phyloP scores from a whole-genome alignment of 2,113 vertebrate genomes.

The Mastomys natalensis region DNA sequence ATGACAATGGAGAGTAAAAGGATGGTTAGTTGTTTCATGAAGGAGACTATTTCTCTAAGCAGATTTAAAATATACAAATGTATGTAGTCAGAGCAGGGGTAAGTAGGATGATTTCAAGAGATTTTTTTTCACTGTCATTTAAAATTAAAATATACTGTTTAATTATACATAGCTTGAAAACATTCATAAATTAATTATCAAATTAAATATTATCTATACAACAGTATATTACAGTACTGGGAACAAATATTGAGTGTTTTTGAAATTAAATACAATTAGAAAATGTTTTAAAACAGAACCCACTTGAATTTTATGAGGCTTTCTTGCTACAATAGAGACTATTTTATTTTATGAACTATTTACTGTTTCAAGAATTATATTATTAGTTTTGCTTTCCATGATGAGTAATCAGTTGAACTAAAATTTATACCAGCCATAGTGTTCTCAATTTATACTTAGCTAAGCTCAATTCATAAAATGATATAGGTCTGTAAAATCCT shows the following conservation, averaged over 20 bases:
- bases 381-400: slow-evolving; percentile 40
- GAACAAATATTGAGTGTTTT: slow-evolving; percentile 55
- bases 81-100: not conserved
- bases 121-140: slow-evolving; percentile 62
- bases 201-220: slow-evolving; percentile 66
- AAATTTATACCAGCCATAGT: slow-evolving; percentile 4
- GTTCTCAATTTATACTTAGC: slow-evolving; percentile 30
- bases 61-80: slow-evolving; percentile 2
- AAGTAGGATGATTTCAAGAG: not conserved
- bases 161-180: slow-evolving; percentile 64
- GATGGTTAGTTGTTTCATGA: not conserved
- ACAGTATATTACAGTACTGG: not conserved
- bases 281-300: slow-evolving; percentile 65
- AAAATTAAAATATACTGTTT: slow-evolving; percentile 72
- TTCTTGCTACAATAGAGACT: slow-evolving; percentile 22
- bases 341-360: slow-evolving; percentile 53
- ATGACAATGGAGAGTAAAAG: not conserved
- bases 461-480: not conserved
- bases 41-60: not conserved
- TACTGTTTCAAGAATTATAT: slow-evolving; percentile 9
- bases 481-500: not conserved
- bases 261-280: slow-evolving; percentile 55
- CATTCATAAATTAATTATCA: slow-evolving; percentile 70
- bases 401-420: slow-evolving; percentile 48
- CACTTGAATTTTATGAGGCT: slow-evolving; percentile 56